Base-by-base conservation (phyloP, 2,797 vertebrate genomes). In the Carcharodon carcharias region DNA sequence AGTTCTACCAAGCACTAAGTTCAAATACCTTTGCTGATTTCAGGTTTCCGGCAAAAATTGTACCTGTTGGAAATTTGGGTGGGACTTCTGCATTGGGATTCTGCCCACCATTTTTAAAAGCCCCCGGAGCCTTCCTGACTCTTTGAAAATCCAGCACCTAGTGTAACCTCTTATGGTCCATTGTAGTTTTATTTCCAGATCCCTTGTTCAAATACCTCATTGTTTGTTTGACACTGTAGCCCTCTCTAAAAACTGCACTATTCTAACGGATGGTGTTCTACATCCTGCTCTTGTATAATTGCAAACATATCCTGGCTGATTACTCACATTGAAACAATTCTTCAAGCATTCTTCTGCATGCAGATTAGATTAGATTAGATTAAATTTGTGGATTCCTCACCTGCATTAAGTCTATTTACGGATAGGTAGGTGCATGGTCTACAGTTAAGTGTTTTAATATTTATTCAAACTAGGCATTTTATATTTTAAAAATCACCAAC, bases 381-480 rank as follows among this genome's bases (percentile, higher is more conserved):
- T 50, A 45, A n/a, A 85, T 31, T 56, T 28, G 91, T 93, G 18
- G 40, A 93, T 93, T 93, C 63, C 61, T 11, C 18, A 35, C 91
- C n/a, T 21, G 2, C 61, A 67, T 93, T 65, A 93, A 65, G n/a
- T 45, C 89, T 7, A 63, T 18, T 92, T 18, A 89, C 87, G 18
- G 11, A 93, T 67, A 65, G 91, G 9, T 21, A 93, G 91, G 91
- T 93, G 91, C 91, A 93, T 93, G 91, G 63, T 93, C 61, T 45
- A 67, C 63, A 23, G 45, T 92, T 93, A 92, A 63, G 91, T 93
- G 91, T 93, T 93, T 93, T 93, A 93, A 93, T 93, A 93, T 93
- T 93, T 93, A 93, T 93, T 93, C 63, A 28, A 63, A 45, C 45
- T 67, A 45, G n/a, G 56, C 58, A 40, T 93, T 93, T 93, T 93